phyloP scores from a whole-genome alignment of 2,888 invertebrate species.

The Caradrina kadenii region DNA sequence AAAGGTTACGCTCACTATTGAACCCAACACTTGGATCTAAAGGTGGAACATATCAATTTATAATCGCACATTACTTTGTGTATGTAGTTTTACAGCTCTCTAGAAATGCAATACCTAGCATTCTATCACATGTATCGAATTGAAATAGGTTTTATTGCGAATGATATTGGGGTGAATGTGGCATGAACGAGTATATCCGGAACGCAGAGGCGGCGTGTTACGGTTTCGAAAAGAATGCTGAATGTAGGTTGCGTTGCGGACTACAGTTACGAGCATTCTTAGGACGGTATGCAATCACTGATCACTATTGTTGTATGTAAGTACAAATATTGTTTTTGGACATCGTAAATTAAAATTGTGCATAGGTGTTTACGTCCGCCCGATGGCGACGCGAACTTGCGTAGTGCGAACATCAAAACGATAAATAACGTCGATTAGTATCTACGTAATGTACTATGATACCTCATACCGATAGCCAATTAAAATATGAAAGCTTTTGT shows the following conservation, averaged over 20 bases:
- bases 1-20: conserved; percentile 8
- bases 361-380: conserved; percentile 45
- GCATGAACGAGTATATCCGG: conserved; percentile 85
- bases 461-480: conserved; percentile 31
- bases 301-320: conserved; percentile 83
- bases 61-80: conserved; percentile 74
- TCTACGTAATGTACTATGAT: conserved; percentile 21
- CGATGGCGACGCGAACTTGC: conserved; percentile 26
- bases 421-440: conserved; percentile 41
- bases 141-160: conserved; percentile 83
- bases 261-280: conserved; percentile 87
- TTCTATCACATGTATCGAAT: conserved; percentile 75
- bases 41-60: conserved; percentile 72
- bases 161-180: conserved; percentile 82
- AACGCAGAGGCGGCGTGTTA: conserved; percentile 89
- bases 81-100: conserved; percentile 83
- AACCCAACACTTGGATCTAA: conserved; percentile 33
- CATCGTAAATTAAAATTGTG: conserved; percentile 69
- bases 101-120: conserved; percentile 85
- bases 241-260: conserved; percentile 89
- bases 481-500: conserved; percentile 57
- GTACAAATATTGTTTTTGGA: conserved; percentile 72
- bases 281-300: conserved; percentile 81
- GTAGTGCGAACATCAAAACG: conserved; percentile 38
- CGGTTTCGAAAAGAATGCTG: conserved; percentile 90